A percentile compares a stretch with the other conserved stretches of the same genome.
Evolutionary conservation across 2,888 invertebrate genomes (phyloP).

Genomic region (Tiphia femorata): DNA sequence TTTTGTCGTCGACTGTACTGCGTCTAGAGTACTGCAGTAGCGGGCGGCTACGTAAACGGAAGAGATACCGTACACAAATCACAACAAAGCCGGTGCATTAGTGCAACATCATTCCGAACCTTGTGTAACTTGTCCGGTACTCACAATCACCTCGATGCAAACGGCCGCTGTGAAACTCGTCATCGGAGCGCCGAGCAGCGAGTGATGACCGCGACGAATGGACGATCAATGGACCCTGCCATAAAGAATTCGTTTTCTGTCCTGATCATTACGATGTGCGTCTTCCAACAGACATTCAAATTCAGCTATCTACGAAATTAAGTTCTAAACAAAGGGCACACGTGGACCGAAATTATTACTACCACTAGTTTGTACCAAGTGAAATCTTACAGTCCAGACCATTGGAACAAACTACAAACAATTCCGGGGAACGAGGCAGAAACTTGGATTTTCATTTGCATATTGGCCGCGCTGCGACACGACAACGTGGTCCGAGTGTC

Average conservation of each 20-base stretch:
- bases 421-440: constrained; percentile 20
- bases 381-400: constrained; percentile 26
- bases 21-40: constrained; percentile 26
- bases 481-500: too few relatives aligned
- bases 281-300: too few relatives aligned
- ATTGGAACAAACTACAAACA: constrained; percentile 28
- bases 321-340: too few relatives aligned
- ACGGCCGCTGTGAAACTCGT: constrained; percentile 3
- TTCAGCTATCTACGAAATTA: too few relatives aligned
- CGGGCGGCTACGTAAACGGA: constrained; percentile 25
- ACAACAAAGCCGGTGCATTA: constrained; percentile 51
- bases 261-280: too few relatives aligned
- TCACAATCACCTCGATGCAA: constrained; percentile 26
- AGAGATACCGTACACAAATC: constrained; percentile 56
- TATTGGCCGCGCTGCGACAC: constrained; percentile 22
- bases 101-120: constrained; percentile 46
- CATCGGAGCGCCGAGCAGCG: too few relatives aligned
- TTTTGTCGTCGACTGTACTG: constrained; percentile 25
- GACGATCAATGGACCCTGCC: too few relatives aligned
- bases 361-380: too few relatives aligned
- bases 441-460: constrained; percentile 32
- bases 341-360: too few relatives aligned
- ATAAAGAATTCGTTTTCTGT: too few relatives aligned
- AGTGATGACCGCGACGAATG: too few relatives aligned
- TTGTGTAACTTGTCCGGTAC: constrained; percentile 29